Percentiles rank a stretch among this genome's conserved stretches.
Evolutionary conservation across 2,113 vertebrate species (phyloP).

Genomic region (Eretmodus cyanostictus): DNA sequence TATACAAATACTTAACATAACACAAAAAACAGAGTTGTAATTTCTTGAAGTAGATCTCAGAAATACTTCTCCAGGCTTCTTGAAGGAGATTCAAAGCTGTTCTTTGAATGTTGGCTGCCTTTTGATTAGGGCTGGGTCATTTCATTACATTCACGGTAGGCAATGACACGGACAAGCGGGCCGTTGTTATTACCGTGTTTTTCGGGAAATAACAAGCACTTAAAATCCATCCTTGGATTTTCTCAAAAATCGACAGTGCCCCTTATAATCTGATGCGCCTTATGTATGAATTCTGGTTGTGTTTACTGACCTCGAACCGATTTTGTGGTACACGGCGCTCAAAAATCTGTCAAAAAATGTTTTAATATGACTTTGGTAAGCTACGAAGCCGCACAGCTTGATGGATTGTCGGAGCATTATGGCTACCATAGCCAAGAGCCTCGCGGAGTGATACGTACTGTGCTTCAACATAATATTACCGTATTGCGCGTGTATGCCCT

Average conservation of each 20-base stretch:
- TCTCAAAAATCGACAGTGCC: neutral
- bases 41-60: neutral
- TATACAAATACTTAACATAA: neutral
- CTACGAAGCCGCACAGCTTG: rapidly evolving
- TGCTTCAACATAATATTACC: neutral
- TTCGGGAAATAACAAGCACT: neutral
- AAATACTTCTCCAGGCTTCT: neutral
- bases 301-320: rapidly evolving
- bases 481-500: rapidly evolving
- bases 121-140: neutral
- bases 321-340: rapidly evolving
- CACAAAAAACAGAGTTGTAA: neutral
- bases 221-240: neutral
- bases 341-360: rapidly evolving
- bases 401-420: neutral
- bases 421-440: rapidly evolving
- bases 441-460: rapidly evolving
- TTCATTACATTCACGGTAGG: neutral
- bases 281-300: neutral
- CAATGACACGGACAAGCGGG: neutral
- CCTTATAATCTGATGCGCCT: rapidly evolving
- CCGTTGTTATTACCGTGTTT: neutral
- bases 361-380: neutral
- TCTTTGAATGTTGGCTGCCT: neutral
- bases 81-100: neutral